A percentile compares a stretch with the other conserved stretches of the same genome.
These are phyloP conservation scores for Falco columbarius DNA, from an alignment of 2,797 vertebrate species.

Conservation along the genomic window DNA sequence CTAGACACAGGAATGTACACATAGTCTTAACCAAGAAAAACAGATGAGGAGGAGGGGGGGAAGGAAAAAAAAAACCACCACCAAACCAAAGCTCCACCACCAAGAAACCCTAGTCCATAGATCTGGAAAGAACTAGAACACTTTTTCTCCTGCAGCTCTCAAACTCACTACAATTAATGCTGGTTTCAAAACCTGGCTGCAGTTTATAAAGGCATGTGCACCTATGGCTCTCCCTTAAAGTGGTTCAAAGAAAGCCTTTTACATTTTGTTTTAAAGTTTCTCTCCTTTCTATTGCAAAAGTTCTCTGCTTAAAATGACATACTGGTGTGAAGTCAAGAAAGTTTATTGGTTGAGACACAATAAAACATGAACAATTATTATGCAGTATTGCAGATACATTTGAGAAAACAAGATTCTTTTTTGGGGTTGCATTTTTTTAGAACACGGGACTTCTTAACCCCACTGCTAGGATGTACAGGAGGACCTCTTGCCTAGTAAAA, in stretches of 20 bases:
- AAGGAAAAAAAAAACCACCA: no score
- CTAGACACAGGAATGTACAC: neutral
- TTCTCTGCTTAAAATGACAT: neutral
- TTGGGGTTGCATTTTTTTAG: neutral
- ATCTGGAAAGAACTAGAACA: neutral
- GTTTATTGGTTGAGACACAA: fast-evolving
- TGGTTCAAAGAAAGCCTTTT: neutral
- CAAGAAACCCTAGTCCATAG: neutral
- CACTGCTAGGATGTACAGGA: neutral
- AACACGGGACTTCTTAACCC: neutral
- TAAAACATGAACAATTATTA: neutral
- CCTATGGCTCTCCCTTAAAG: neutral
- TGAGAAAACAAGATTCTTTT: neutral
- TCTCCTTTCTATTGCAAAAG: neutral
- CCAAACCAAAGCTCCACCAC: no score
- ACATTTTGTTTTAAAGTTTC: neutral
- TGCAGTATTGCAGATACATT: neutral
- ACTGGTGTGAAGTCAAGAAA: neutral
- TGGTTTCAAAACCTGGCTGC: fast-evolving
- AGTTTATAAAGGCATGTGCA: fast-evolving
- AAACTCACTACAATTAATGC: neutral
- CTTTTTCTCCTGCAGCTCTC: neutral
- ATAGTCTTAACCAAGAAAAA: neutral
- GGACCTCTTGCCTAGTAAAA: neutral
- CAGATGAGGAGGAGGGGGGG: neutral